Base-by-base conservation (phyloP, 2,113 vertebrate species). In the Leptobrachium leishanense region DNA sequence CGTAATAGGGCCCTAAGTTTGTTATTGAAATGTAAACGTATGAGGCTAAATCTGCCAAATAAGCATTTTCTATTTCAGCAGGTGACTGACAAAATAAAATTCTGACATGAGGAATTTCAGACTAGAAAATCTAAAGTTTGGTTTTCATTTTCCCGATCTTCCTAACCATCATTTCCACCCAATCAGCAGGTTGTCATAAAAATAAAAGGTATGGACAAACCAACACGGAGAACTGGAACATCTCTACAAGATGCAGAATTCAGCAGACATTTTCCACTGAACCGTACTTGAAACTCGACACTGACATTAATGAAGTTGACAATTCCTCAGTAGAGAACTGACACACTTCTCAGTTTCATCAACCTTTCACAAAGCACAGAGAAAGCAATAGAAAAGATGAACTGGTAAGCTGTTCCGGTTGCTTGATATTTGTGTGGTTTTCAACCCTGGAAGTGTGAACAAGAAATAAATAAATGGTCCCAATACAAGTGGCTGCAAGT, bases 141-240 rank as follows among this genome's bases (percentile, higher is more conserved):
- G 15, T 31, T 64, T 31, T 5, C 15, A 64, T 64, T 64, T 64
- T 59, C 5, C 62, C 5, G 2, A 64, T 2, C 15, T 64, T 64
- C 62, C 31, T 7, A 39, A 39, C 9, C 62, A 20, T 39, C 62
- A 64, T 2, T 64, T 31, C 62, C 20, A 39, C 62, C 62, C 20
- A 39, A 5, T 64, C 62, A 64, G 62, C 62, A 64, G 62, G 62
- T 64, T 64, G n/a, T 64, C 31, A 31, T 64, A 31, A 64, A 64
- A 64, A 64, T 64, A 64, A 31, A 31, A 64, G n/a, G 6, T n/a
- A 31, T 31, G 62, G 2, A 64, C 6, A 39, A n/a, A 64, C 62
- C 31, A 64, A 15, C 55, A 8, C 9, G 10, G 11, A 59, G 13
- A 59, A 15, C 13, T 15, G 13, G 55, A 59, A 59, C 55, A 59